These are phyloP conservation scores for Drosophila cardini DNA, from an alignment of 1,140 invertebrate species.

Conservation along the genomic window DNA sequence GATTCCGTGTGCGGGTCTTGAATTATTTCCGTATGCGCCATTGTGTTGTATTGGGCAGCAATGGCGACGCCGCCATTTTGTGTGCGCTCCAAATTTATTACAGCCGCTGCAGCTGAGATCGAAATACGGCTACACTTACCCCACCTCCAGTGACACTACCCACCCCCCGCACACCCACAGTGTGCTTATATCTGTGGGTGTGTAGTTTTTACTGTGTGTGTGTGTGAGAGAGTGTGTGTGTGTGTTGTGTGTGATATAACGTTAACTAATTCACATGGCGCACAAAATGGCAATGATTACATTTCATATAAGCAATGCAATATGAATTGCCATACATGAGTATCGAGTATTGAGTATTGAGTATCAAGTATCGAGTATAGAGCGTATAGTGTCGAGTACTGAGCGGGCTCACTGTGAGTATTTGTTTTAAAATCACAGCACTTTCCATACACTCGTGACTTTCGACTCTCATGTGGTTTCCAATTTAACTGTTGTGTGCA, in stretches of 20 bases:
- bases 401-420: constrained; percentile 17
- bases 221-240: neutral
- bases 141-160: neutral
- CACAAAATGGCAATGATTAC: constrained; percentile 52
- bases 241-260: constrained; percentile 6
- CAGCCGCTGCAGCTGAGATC: constrained; percentile 40
- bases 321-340: constrained; percentile 18
- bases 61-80: constrained; percentile 42
- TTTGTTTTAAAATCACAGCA: constrained; percentile 35
- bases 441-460: constrained; percentile 11
- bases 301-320: constrained; percentile 44
- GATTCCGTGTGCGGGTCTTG: no score
- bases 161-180: neutral
- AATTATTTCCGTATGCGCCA: constrained; percentile 50
- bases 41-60: constrained; percentile 43
- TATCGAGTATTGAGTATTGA: constrained; percentile 1
- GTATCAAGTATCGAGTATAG: neutral
- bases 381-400: neutral
- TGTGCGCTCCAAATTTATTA: constrained; percentile 47
- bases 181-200: neutral
- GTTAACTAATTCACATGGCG: constrained; percentile 46
- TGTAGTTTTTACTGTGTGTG: constrained; percentile 5
- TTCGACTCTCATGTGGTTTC: constrained; percentile 26
- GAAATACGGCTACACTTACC: constrained; percentile 12
- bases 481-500: neutral